Conservation (phyloP, 2,797 vertebrate species). For the Antrozous pallidus region DNA sequence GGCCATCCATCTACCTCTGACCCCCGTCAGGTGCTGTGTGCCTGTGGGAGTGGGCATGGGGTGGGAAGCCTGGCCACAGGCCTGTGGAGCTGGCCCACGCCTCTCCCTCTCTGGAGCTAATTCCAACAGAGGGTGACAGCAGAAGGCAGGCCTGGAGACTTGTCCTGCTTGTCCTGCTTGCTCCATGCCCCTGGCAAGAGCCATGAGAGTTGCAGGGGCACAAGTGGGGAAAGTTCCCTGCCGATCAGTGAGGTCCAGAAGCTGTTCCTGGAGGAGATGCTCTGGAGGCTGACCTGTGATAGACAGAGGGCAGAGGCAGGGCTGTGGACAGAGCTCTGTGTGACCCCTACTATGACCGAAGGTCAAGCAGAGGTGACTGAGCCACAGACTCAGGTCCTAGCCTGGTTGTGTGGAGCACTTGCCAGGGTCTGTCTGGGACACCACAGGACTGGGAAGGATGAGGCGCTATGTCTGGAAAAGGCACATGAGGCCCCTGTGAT, state of each 20-base stretch:
- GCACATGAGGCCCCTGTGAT: background rate
- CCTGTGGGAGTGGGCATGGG: background rate
- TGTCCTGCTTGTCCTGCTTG: background rate
- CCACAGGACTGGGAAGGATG: background rate
- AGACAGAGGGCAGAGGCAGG: background rate
- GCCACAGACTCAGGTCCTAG: background rate
- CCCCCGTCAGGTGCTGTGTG: background rate
- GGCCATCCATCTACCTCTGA: background rate
- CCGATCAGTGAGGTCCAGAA: background rate
- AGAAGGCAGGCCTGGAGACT: fast-evolving
- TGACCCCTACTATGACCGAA: background rate
- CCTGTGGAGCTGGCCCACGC: background rate
- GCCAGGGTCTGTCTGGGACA: background rate
- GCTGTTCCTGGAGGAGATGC: background rate
- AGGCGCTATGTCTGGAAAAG: background rate
- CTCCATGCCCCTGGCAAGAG: background rate
- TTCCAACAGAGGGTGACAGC: background rate
- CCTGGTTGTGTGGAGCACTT: background rate
- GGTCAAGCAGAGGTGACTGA: background rate
- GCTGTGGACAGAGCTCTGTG: background rate
- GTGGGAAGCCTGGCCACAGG: background rate
- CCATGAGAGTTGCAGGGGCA: background rate
- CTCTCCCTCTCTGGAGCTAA: background rate
- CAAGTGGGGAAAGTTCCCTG: background rate
- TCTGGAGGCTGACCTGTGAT: background rate